Conservation (phyloP, 2,113 vertebrate genomes). For the Syngnathus scovelli region DNA sequence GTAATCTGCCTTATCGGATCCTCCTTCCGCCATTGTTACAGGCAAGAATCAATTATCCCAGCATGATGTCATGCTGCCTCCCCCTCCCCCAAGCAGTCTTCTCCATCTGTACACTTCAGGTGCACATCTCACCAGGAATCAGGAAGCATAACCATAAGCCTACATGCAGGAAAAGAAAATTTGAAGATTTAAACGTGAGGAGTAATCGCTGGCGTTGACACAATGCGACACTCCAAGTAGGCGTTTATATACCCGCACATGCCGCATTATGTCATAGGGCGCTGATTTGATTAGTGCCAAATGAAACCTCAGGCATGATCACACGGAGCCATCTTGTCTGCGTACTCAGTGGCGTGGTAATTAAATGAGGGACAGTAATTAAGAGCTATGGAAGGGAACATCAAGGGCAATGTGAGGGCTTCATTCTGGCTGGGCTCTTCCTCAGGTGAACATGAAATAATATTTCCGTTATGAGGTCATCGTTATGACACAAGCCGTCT, state of each 20-base stretch:
- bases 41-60: slow-evolving; percentile 63
- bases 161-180: not conserved
- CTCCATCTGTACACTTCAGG: slow-evolving; percentile 22
- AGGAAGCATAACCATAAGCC: not conserved
- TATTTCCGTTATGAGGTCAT: slow-evolving; percentile 11
- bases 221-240: not conserved
- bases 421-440: slow-evolving; percentile 12
- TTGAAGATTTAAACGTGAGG: not conserved
- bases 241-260: slow-evolving; percentile 4
- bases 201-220: not conserved
- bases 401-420: slow-evolving; percentile 31
- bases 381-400: slow-evolving; percentile 45
- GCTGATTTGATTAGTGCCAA: slow-evolving; percentile 52
- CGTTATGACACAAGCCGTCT: not conserved
- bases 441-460: slow-evolving; percentile 17
- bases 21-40: slow-evolving; percentile 41
- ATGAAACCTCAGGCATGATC: slow-evolving; percentile 48
- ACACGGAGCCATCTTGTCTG: slow-evolving; percentile 58
- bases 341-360: slow-evolving; percentile 46
- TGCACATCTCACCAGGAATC: slow-evolving; percentile 9
- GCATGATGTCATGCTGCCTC: slow-evolving; percentile 60
- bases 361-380: slow-evolving; percentile 56
- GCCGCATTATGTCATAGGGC: slow-evolving; percentile 36
- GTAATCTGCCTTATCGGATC: slow-evolving; percentile 4
- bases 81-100: slow-evolving; percentile 51